Percentiles rank a stretch among this genome's conserved stretches.
Evolutionary conservation across 2,113 vertebrate genomes (phyloP).

Genomic region (Chrysemys picta): DNA sequence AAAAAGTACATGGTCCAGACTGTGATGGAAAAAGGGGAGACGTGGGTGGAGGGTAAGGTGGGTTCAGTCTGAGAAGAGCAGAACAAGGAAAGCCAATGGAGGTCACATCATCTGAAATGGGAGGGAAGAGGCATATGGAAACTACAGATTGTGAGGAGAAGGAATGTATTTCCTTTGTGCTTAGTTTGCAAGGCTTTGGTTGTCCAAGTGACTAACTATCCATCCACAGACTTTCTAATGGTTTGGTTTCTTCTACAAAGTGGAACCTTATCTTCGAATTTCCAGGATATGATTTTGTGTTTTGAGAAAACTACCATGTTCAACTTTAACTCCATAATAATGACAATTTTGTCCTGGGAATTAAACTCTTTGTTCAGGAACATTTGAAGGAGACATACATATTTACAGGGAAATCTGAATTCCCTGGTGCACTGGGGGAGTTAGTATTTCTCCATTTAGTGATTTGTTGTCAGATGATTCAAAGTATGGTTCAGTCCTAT

Average conservation of each 20-base stretch:
- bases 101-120: neutral
- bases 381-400: neutral
- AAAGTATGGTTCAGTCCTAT: neutral
- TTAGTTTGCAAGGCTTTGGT: neutral
- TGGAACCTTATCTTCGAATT: neutral
- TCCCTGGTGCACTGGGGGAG: neutral
- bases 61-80: neutral
- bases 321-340: slow-evolving; percentile 12
- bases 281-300: neutral
- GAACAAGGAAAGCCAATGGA: neutral
- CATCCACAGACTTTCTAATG: neutral
- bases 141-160: neutral
- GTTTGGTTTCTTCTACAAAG: neutral
- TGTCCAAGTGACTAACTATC: neutral
- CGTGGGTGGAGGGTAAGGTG: neutral
- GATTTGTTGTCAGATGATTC: neutral
- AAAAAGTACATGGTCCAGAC: neutral
- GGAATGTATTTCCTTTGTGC: neutral
- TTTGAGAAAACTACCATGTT: neutral
- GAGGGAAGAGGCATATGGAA: neutral
- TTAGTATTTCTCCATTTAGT: neutral
- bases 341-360: neutral
- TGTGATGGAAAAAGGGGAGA: neutral
- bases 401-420: neutral
- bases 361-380: neutral